A percentile compares a stretch with the other conserved stretches of the same genome.
phyloP scores from a whole-genome alignment of 2,113 vertebrate genomes.

The Athene noctua region DNA sequence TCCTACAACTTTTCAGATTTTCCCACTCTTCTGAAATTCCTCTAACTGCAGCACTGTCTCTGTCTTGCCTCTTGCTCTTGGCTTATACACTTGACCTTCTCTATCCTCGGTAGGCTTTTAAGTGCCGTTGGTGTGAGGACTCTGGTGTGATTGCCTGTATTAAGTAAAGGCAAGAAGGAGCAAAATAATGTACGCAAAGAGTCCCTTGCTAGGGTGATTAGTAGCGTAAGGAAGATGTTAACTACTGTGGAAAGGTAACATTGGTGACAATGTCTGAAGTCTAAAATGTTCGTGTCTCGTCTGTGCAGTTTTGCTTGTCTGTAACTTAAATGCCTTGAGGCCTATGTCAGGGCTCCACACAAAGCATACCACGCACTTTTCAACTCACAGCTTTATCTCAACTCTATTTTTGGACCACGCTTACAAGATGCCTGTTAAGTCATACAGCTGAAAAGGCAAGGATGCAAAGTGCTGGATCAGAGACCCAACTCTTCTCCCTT shows the following conservation, averaged over 20 bases:
- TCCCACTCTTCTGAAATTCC: not conserved
- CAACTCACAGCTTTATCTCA: constrained; percentile 13
- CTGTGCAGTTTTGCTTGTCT: not conserved
- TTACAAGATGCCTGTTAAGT: constrained; percentile 46
- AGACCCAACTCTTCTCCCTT: not conserved
- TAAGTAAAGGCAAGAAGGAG: not conserved
- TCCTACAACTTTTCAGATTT: not conserved
- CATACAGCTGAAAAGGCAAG: not conserved
- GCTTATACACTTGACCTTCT: not conserved
- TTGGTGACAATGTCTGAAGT: not conserved
- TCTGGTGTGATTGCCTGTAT: not conserved
- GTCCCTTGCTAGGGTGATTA: not conserved
- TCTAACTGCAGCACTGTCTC: not conserved
- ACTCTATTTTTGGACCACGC: constrained; percentile 25
- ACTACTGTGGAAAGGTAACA: not conserved
- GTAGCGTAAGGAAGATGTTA: not conserved
- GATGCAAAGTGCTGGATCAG: not conserved
- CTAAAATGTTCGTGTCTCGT: not conserved
- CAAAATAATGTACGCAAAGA: not conserved
- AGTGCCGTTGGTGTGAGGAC: not conserved
- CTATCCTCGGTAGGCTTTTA: not conserved
- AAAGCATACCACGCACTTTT: not conserved
- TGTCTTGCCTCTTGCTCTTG: not conserved
- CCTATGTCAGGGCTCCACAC: not conserved
- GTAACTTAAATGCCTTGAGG: not conserved